A percentile compares a stretch with the other conserved stretches of the same genome.
Evolutionary conservation across 2,888 invertebrate genomes (phyloP).

Genomic region (Carterocephalus palaemon): DNA sequence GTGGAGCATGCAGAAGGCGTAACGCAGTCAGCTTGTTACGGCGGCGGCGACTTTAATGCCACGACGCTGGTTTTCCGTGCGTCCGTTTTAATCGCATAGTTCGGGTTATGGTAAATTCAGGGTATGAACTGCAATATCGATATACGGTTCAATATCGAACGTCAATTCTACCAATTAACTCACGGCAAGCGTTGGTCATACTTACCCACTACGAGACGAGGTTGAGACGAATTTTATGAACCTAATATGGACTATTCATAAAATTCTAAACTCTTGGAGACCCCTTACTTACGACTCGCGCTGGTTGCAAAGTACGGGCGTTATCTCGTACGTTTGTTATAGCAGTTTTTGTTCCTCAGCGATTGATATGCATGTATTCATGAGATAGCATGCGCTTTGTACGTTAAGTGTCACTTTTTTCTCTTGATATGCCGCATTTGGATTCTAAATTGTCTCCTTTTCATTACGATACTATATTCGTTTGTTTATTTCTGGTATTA

Average conservation of each 20-base stretch:
- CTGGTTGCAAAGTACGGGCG: slow-evolving; percentile 8
- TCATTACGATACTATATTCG: background rate
- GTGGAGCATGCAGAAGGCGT: too few relatives aligned
- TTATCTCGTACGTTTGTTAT: slow-evolving; percentile 20
- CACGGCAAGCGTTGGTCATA: too few relatives aligned
- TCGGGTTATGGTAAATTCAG: too few relatives aligned
- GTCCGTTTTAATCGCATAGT: too few relatives aligned
- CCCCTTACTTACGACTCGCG: slow-evolving; percentile 5
- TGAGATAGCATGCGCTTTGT: slow-evolving; percentile 24
- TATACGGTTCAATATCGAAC: too few relatives aligned
- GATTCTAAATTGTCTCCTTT: slow-evolving; percentile 17
- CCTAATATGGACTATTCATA: background rate
- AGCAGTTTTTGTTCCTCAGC: slow-evolving; percentile 12
- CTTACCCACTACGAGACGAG: too few relatives aligned
- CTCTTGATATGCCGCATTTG: slow-evolving; percentile 3
- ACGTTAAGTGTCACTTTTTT: slow-evolving; percentile 22
- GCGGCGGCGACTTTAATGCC: too few relatives aligned
- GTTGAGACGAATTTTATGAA: background rate
- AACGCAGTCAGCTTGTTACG: too few relatives aligned
- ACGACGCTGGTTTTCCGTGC: too few relatives aligned
- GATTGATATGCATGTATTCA: slow-evolving; percentile 22
- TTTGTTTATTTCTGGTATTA: too few relatives aligned
- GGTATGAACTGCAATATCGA: too few relatives aligned
- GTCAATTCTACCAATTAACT: too few relatives aligned
- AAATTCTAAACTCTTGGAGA: background rate